These are phyloP conservation scores for Aethina tumida DNA, from an alignment of 1,140 invertebrate genomes.

Conservation along the genomic window DNA sequence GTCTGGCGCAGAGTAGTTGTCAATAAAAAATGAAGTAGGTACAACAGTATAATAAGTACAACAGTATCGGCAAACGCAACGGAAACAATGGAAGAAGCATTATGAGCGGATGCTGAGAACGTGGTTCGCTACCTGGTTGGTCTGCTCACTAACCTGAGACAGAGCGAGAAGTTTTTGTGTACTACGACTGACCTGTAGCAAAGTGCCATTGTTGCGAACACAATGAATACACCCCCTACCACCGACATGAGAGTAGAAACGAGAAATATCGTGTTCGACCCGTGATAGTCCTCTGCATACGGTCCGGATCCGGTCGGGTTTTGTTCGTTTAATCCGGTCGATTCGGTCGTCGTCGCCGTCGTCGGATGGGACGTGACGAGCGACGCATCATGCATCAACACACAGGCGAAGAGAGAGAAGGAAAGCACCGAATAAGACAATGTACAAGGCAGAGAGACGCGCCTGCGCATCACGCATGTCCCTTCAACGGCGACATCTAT, in stretches of 20 bases:
- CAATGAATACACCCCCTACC: conserved; percentile 95
- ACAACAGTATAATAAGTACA: not conserved
- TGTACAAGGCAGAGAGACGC: conserved; percentile 18
- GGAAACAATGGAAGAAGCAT: conserved; percentile 10
- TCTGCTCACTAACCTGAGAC: conserved; percentile 82
- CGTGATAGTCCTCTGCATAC: conserved; percentile 78
- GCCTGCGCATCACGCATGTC: conserved; percentile 6
- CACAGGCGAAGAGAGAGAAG: conserved; percentile 31
- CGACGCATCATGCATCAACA: conserved; percentile 22
- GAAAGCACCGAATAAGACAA: conserved; percentile 37
- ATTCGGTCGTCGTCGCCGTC: conserved; percentile 8
- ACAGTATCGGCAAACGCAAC: conserved; percentile 5
- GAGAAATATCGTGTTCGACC: conserved; percentile 91
- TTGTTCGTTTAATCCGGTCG: conserved; percentile 9
- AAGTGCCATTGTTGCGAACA: conserved; percentile 95
- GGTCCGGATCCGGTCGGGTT: conserved; percentile 15
- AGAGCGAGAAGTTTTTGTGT: conserved; percentile 95
- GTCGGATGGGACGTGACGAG: conserved; percentile 11
- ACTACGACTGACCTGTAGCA: conserved; percentile 99
- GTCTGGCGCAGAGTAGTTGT: too few species aligned
- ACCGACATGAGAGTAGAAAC: conserved; percentile 96
- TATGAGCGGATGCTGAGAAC: conserved; percentile 32
- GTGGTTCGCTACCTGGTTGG: conserved; percentile 36
- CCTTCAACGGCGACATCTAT: not conserved
- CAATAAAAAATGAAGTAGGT: not conserved